Evolutionary conservation across 2,888 invertebrate species (phyloP).

Genomic region (Sinopyrophorus schimmeli): DNA sequence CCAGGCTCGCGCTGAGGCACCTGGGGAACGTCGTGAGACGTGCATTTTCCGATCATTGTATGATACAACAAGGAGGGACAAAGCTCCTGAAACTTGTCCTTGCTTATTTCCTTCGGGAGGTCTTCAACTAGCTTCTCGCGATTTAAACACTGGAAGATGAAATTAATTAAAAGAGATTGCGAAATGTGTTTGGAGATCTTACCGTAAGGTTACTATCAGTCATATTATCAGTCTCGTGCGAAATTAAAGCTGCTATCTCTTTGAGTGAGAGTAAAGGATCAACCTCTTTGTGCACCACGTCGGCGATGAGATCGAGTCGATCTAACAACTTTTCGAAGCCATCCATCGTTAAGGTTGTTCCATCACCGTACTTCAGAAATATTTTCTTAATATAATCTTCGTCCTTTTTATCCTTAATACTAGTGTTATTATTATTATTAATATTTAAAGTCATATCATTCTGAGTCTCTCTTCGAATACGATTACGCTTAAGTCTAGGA

Average conservation of each 20-base stretch:
- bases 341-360: constrained; percentile 64
- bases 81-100: constrained; percentile 34
- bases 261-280: constrained; percentile 19
- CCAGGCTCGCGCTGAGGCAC: no score
- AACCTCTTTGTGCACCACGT: constrained; percentile 13
- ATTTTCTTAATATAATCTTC: constrained; percentile 68
- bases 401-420: constrained; percentile 53
- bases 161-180: no score
- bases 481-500: constrained; percentile 11
- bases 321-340: constrained; percentile 72
- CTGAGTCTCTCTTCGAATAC: constrained; percentile 27
- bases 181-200: constrained; percentile 6
- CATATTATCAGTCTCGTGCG: constrained; percentile 29
- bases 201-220: constrained; percentile 29
- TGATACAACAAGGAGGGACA: constrained; percentile 42
- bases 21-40: no score
- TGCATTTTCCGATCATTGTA: constrained; percentile 43
- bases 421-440: constrained; percentile 31
- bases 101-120: no score
- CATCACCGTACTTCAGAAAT: constrained; percentile 69
- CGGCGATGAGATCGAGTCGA: constrained; percentile 41
- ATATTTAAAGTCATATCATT: constrained; percentile 27
- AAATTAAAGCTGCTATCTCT: constrained; percentile 25
- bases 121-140: constrained; percentile 31
- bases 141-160: constrained; percentile 31